These are phyloP conservation scores for Portunus trituberculatus DNA, from an alignment of 1,140 invertebrate species.

Conservation along the genomic window DNA sequence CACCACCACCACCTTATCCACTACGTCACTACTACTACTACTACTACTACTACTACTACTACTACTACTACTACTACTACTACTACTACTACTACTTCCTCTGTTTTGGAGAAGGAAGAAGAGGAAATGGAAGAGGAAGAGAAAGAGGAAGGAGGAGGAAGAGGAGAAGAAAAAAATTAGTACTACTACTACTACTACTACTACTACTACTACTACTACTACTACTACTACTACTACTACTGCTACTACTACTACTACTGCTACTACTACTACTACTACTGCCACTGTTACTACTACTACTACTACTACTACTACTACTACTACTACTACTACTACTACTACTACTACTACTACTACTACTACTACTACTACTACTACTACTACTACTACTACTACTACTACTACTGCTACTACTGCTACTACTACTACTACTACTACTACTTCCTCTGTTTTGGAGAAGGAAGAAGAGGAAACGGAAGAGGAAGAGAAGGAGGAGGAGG, in stretches of 20 bases:
- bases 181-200: conserved; percentile 25
- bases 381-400: conserved; percentile 22
- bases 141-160: too few relatives aligned
- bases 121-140: too few relatives aligned
- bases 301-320: too few relatives aligned
- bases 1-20: not conserved
- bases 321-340: too few relatives aligned
- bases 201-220: conserved; percentile 17
- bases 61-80: conserved; percentile 22
- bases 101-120: too few relatives aligned
- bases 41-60: conserved; percentile 22
- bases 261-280: not conserved
- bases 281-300: too few relatives aligned
- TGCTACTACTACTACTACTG: not conserved
- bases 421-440: conserved; percentile 2
- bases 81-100: not conserved
- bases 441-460: not conserved
- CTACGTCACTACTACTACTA: conserved; percentile 14
- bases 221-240: conserved; percentile 6
- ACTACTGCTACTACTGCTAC: conserved; percentile 22
- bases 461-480: too few relatives aligned
- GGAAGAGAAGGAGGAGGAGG: too few relatives aligned
- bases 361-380: conserved; percentile 23
- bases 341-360: conserved; percentile 8
- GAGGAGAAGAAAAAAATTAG: too few relatives aligned